phyloP scores from a whole-genome alignment of 2,888 invertebrate genomes.

The Machimus rusticus region DNA sequence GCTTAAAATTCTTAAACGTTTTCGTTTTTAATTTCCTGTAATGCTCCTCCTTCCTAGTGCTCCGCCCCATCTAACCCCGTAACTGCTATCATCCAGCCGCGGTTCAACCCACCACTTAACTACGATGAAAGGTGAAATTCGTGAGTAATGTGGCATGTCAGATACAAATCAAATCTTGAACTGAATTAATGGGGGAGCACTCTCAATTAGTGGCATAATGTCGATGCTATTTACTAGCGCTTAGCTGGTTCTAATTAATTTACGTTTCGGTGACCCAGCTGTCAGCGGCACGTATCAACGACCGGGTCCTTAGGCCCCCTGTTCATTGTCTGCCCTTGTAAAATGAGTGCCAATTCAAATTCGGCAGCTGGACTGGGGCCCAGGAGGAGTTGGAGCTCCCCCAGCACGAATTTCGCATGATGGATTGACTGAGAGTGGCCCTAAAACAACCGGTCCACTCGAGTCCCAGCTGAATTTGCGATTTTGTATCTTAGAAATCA shows the following conservation, averaged over 20 bases:
- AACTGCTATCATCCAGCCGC: not conserved
- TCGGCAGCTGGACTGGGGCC: not conserved
- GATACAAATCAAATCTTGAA: not conserved
- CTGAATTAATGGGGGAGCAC: not conserved
- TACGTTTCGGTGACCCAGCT: not conserved
- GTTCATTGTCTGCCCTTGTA: not conserved
- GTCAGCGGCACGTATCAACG: not conserved
- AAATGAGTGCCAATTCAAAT: not conserved
- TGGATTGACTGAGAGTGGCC: not conserved
- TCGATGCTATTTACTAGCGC: not conserved
- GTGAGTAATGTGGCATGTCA: constrained; percentile 1
- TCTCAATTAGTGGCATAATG: not conserved
- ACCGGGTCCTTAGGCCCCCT: not conserved
- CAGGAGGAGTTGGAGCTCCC: not conserved
- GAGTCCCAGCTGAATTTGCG: not conserved
- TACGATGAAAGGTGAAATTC: not conserved
- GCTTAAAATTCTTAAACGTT: not conserved
- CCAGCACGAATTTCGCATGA: not conserved
- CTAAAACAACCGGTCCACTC: not conserved
- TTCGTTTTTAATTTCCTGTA: not conserved
- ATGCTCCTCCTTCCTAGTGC: not conserved
- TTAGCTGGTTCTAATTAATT: not conserved
- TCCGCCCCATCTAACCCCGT: not conserved
- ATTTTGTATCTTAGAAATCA: not conserved
- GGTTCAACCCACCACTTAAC: not conserved